Evolutionary conservation across 2,797 vertebrate species (phyloP).

Genomic region (Acipenser transmontanus): DNA sequence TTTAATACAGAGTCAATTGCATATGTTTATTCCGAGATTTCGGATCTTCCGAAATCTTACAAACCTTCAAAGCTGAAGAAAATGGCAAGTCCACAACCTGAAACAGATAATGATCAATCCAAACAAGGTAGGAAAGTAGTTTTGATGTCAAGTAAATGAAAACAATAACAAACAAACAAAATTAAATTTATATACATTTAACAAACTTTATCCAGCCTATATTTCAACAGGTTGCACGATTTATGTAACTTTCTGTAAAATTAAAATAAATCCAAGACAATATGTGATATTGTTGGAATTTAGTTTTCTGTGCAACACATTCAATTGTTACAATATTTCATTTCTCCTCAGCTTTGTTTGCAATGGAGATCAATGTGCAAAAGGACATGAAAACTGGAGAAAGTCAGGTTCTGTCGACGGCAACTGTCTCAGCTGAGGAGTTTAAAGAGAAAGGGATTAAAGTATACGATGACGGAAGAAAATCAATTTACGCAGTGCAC

Average conservation of each 20-base stretch:
- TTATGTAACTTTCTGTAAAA: too few relatives aligned
- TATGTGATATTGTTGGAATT: too few relatives aligned
- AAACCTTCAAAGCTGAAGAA: slow-evolving; percentile 52
- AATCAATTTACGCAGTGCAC: slow-evolving; percentile 75
- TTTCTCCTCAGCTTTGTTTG: slow-evolving; percentile 73
- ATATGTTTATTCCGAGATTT: slow-evolving; percentile 62
- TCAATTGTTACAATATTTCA: not conserved
- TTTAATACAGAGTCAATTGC: slow-evolving; percentile 62
- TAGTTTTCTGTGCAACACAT: too few relatives aligned
- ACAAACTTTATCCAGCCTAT: too few relatives aligned
- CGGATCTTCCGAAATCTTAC: slow-evolving; percentile 63
- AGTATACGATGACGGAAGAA: slow-evolving; percentile 83
- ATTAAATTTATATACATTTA: too few relatives aligned
- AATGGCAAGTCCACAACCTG: slow-evolving; percentile 27
- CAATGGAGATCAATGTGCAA: slow-evolving; percentile 90
- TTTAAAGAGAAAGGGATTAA: slow-evolving; percentile 73
- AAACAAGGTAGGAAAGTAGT: slow-evolving; percentile 68
- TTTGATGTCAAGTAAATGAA: too few relatives aligned
- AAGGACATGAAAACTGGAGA: slow-evolving; percentile 80
- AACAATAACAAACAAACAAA: not conserved
- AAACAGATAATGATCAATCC: slow-evolving; percentile 55
- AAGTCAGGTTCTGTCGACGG: slow-evolving; percentile 77
- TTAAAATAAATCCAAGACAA: too few relatives aligned
- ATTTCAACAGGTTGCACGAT: too few relatives aligned
- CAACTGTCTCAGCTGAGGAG: slow-evolving; percentile 67